Conservation (phyloP, 2,888 invertebrate genomes). For the Pachycephus smyrnensis region DNA sequence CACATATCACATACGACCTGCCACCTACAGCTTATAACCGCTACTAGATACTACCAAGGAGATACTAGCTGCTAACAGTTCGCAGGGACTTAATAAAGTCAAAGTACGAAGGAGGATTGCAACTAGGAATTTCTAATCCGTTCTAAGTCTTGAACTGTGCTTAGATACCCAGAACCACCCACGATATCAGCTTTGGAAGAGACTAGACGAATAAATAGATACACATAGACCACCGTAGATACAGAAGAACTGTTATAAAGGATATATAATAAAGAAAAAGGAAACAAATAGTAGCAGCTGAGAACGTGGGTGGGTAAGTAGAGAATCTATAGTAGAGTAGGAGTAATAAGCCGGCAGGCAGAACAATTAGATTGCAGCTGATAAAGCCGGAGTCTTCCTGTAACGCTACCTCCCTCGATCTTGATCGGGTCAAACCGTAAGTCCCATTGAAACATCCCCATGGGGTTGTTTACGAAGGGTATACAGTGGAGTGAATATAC, state of each 20-base stretch:
- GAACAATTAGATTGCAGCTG: conserved; percentile 54
- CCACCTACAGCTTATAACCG: neutral
- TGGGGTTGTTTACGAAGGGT: neutral
- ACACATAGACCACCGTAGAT: too few species aligned
- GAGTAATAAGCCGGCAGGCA: conserved; percentile 49
- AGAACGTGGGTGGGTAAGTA: neutral
- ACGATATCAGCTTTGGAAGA: neutral
- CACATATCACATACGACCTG: neutral
- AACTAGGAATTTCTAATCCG: neutral
- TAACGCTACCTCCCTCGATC: conserved; percentile 54
- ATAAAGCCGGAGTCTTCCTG: conserved; percentile 55
- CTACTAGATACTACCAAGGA: neutral
- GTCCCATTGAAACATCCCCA: neutral
- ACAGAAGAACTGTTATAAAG: neutral
- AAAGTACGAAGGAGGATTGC: neutral
- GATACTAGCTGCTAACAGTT: neutral
- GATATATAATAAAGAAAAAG: neutral
- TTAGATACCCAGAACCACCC: neutral
- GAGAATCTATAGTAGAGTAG: neutral
- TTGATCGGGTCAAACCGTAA: neutral
- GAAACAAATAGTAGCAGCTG: neutral
- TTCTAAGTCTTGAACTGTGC: neutral
- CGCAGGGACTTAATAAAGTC: neutral
- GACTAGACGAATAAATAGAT: neutral
- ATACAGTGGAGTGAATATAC: neutral